Base-by-base conservation (phyloP, 1,140 invertebrate species). In the Pogonomyrmex californicus region DNA sequence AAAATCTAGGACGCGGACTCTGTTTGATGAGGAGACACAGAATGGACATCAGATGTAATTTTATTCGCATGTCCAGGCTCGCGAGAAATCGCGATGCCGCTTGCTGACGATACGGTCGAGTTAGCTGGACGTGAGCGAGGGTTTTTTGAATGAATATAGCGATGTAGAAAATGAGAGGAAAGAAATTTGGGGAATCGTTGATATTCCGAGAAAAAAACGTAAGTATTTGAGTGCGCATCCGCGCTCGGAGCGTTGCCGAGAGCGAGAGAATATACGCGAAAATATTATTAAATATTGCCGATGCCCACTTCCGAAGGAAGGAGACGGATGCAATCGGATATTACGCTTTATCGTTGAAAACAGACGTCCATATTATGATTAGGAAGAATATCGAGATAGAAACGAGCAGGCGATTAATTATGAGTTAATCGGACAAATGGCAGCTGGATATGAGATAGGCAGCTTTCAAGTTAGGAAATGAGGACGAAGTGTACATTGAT, bases 331-430 rank as follows among this genome's bases (percentile, higher is more conserved):
- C 51, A 23, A 65, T 14, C 36, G 17, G 5, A 68, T 6, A 65
- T 60, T 81, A 73, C 79, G 66, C 79, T 71, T 82, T 56, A 51
- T 4, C 66, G 33, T 23, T 63, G 77, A 68, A 75, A 83, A 75
- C 44, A 83, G 68, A 83, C 79, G 79, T 83, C 79, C 79, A 83
- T 73, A 71, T 83, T 75, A 60, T 6, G 68, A 82, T 71, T 60
- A 83, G 47, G 41, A 81, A 54, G 49, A 70, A 54, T 81, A 12
- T 70, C 14, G 51, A 36, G 41, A 9, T n/a, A 68, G 3, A 9
- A 49, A 17, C n/a, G 23, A 23, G 54, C 36, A 5, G 41, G 14
- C 36, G 44, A n/a, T 76, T 44, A 30, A 60, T 38, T 44, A 17
- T 14, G 41, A 77, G 41, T 36, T 63, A n/a, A 77, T 36, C 51